phyloP scores from a whole-genome alignment of 1,140 invertebrate species.

The Pachyrhynchus sulphureomaculatus region DNA sequence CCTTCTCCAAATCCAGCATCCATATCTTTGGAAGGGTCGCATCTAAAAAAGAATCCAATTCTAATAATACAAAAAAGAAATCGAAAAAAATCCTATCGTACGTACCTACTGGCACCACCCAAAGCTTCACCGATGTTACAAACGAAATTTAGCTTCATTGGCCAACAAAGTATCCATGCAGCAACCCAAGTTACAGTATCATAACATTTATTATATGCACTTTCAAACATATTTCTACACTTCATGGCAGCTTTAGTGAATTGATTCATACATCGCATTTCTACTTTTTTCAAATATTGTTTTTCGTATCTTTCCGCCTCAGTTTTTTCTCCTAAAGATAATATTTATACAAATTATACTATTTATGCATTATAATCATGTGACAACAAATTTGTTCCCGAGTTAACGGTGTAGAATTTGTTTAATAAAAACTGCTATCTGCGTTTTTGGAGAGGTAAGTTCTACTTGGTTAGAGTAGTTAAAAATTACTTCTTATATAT shows the following conservation, averaged over 20 bases:
- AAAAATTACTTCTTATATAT: no score
- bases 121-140: slow-evolving; percentile 62
- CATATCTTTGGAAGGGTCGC: slow-evolving; percentile 60
- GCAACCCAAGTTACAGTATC: slow-evolving; percentile 57
- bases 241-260: slow-evolving; percentile 54
- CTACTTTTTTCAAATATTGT: slow-evolving; percentile 63
- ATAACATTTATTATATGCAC: slow-evolving; percentile 62
- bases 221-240: slow-evolving; percentile 60
- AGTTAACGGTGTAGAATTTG: no score
- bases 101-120: slow-evolving; percentile 47
- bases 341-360: background rate
- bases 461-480: no score
- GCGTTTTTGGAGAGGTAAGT: no score
- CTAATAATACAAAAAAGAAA: no score
- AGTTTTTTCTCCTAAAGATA: slow-evolving; percentile 34
- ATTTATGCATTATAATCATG: no score
- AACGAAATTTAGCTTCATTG: slow-evolving; percentile 67
- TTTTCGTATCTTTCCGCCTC: slow-evolving; percentile 56
- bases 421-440: no score
- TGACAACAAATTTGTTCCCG: no score
- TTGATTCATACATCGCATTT: slow-evolving; percentile 62
- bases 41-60: no score
- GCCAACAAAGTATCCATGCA: slow-evolving; percentile 67
- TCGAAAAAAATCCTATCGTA: no score
- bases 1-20: slow-evolving; percentile 66